These are phyloP conservation scores for Harpagifer antarcticus DNA, from an alignment of 2,797 vertebrate species.

Conservation along the genomic window DNA sequence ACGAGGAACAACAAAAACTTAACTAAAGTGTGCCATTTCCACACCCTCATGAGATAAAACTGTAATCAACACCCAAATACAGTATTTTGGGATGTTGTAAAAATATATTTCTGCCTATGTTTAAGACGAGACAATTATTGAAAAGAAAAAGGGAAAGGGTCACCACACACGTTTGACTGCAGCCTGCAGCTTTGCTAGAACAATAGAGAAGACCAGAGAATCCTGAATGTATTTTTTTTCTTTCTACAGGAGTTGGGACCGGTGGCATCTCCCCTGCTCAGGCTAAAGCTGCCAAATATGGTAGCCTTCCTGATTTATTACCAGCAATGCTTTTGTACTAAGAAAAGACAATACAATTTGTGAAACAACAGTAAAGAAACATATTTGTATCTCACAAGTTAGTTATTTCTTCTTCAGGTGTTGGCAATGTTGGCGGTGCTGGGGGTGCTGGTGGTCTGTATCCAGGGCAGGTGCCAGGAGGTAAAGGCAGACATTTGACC, in stretches of 20 bases:
- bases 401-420: not conserved
- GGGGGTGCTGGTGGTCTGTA: not conserved
- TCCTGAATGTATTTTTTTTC: constrained; percentile 38
- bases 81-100: not conserved
- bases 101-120: not conserved
- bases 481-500: not conserved
- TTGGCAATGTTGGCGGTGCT: not conserved
- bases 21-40: not conserved
- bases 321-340: not conserved
- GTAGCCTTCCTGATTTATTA: constrained; percentile 72
- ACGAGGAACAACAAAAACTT: not conserved
- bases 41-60: not conserved
- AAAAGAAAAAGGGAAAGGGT: not conserved
- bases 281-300: constrained; percentile 92
- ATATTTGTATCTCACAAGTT: too few species aligned
- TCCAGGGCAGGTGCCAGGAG: constrained; percentile 20
- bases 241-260: constrained; percentile 79
- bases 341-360: not conserved
- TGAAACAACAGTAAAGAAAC: not conserved
- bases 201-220: too few species aligned
- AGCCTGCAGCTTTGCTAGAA: too few species aligned
- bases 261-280: constrained; percentile 86
- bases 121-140: not conserved
- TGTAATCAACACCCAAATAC: not conserved
- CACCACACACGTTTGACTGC: not conserved